Evolutionary conservation across 2,888 invertebrate genomes (phyloP).

Genomic region (Cerastoderma edule): DNA sequence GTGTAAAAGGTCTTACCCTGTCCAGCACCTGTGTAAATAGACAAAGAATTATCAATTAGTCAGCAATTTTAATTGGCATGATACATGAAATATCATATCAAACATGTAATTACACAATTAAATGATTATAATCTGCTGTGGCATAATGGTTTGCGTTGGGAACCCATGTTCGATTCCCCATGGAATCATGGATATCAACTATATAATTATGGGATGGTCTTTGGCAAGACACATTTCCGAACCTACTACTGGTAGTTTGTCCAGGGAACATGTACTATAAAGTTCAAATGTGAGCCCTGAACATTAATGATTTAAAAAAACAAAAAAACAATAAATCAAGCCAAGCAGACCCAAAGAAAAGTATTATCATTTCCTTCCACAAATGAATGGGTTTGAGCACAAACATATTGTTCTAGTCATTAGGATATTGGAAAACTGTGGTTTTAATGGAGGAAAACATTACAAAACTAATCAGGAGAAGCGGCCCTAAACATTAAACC

Average conservation of each 20-base stretch:
- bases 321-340: not conserved
- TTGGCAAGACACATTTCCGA: too few species aligned
- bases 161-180: not conserved
- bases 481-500: not conserved
- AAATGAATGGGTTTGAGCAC: not conserved
- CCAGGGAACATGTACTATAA: too few species aligned
- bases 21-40: slow-evolving; percentile 77
- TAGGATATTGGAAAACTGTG: not conserved
- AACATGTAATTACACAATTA: not conserved
- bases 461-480: not conserved
- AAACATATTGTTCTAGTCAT: not conserved
- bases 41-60: slow-evolving; percentile 27
- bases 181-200: not conserved
- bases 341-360: not conserved
- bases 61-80: not conserved
- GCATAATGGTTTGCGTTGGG: not conserved
- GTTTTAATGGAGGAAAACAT: not conserved
- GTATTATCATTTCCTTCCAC: not conserved
- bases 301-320: too few species aligned
- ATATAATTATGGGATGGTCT: too few species aligned
- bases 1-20: slow-evolving; percentile 71
- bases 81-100: too few species aligned
- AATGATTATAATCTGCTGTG: not conserved
- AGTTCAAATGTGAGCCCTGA: too few species aligned
- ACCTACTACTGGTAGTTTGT: too few species aligned